Evolutionary conservation across 2,888 invertebrate species (phyloP).

Genomic region (Neoitamus cyanurus): DNA sequence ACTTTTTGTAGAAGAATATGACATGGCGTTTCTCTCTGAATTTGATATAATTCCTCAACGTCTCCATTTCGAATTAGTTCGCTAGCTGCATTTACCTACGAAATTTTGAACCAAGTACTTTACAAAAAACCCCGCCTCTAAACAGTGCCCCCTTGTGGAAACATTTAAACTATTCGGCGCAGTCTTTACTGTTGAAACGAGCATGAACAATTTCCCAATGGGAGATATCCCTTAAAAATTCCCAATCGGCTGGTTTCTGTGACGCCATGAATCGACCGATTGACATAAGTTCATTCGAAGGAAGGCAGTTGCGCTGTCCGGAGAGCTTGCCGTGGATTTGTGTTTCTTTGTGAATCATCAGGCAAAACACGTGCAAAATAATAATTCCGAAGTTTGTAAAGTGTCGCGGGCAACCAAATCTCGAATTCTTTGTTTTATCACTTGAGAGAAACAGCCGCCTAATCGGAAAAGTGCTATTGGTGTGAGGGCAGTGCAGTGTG

Average conservation of each 20-base stretch:
- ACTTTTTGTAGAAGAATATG: too few species aligned
- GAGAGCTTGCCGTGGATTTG: not conserved
- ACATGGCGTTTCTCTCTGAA: too few species aligned
- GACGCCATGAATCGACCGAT: not conserved
- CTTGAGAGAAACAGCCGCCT: not conserved
- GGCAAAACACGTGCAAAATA: not conserved
- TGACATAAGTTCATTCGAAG: not conserved
- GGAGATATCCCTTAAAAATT: not conserved
- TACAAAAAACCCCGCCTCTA: not conserved
- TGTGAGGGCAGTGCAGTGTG: not conserved
- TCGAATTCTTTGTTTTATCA: not conserved
- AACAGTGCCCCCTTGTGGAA: not conserved
- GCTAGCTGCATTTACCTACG: too few species aligned
- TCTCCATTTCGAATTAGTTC: too few species aligned
- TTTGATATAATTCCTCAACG: too few species aligned
- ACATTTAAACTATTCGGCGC: not conserved
- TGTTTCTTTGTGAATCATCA: not conserved
- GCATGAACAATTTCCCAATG: not conserved
- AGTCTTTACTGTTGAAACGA: not conserved
- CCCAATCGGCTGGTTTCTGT: not conserved
- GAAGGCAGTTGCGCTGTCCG: not conserved
- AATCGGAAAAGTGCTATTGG: not conserved
- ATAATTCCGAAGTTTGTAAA: not conserved
- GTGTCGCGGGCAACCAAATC: not conserved
- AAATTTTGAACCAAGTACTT: too few species aligned